Conservation (phyloP, 1,140 invertebrate genomes). For the Ladona fulva region DNA sequence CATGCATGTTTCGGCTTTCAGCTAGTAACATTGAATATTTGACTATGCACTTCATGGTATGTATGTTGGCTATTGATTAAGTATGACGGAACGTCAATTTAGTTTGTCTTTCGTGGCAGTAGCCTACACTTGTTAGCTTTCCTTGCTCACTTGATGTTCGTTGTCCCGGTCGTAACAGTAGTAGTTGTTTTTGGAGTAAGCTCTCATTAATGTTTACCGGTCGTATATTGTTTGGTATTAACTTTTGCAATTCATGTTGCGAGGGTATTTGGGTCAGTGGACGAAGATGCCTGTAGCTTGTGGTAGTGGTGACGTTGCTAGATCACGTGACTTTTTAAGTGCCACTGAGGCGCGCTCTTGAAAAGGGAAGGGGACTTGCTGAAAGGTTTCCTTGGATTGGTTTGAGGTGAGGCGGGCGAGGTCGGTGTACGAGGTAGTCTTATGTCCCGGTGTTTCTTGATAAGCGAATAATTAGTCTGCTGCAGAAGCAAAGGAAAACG, state of each 20-base stretch:
- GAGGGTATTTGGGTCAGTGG: not conserved
- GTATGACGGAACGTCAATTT: too few relatives aligned
- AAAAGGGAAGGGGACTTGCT: not conserved
- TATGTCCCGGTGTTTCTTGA: not conserved
- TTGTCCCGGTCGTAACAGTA: too few relatives aligned
- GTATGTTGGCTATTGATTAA: too few relatives aligned
- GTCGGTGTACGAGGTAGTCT: not conserved
- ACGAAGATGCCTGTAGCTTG: slow-evolving; percentile 7
- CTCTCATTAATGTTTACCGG: too few relatives aligned
- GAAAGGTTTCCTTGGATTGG: not conserved
- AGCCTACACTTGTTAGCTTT: too few relatives aligned
- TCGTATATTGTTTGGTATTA: not conserved
- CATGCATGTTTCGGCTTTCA: too few relatives aligned
- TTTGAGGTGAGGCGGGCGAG: slow-evolving; percentile 1
- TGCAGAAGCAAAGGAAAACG: too few relatives aligned
- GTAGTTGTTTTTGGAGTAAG: too few relatives aligned
- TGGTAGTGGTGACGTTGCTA: not conserved
- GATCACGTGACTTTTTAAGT: not conserved
- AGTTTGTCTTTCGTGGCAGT: too few relatives aligned
- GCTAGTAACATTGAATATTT: too few relatives aligned
- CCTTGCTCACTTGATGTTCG: too few relatives aligned
- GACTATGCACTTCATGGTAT: too few relatives aligned
- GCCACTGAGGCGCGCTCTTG: not conserved
- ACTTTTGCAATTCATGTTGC: slow-evolving; percentile 1
- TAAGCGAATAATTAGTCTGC: not conserved